Percentiles rank a stretch among this genome's conserved stretches.
These are phyloP conservation scores for Erebia palarica DNA, from an alignment of 2,888 invertebrate species.

Conservation along the genomic window DNA sequence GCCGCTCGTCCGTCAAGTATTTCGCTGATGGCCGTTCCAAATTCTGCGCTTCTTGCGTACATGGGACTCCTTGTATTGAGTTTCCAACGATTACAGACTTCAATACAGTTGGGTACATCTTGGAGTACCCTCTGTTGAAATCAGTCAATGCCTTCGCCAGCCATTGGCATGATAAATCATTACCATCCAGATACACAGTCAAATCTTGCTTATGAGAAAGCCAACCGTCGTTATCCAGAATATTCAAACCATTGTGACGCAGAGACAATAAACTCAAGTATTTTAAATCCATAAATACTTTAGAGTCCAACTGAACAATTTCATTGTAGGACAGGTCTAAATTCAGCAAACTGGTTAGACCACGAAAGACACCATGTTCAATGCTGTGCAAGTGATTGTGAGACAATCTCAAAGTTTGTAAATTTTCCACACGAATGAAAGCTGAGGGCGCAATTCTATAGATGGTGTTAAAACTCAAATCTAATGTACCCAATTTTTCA, in stretches of 20 bases:
- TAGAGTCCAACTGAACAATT: slow-evolving; percentile 60
- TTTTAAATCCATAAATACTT: slow-evolving; percentile 63
- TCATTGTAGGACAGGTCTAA: slow-evolving; percentile 56
- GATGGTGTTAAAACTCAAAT: slow-evolving; percentile 62
- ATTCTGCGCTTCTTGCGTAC: slow-evolving; percentile 46
- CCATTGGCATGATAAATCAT: slow-evolving; percentile 67
- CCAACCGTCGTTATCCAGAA: slow-evolving; percentile 63
- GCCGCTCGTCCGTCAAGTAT: slow-evolving; percentile 57
- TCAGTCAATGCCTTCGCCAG: slow-evolving; percentile 58
- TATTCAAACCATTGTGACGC: slow-evolving; percentile 55
- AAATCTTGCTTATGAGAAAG: slow-evolving; percentile 56
- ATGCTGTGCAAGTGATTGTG: slow-evolving; percentile 56
- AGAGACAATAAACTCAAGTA: slow-evolving; percentile 56
- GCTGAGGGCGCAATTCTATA: slow-evolving; percentile 57
- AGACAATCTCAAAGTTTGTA: slow-evolving; percentile 58
- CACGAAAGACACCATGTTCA: slow-evolving; percentile 64
- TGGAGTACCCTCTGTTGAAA: slow-evolving; percentile 64
- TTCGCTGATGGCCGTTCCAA: slow-evolving; percentile 18
- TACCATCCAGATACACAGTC: slow-evolving; percentile 63
- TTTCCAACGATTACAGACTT: slow-evolving; percentile 41
- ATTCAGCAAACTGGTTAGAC: slow-evolving; percentile 51
- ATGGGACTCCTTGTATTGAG: slow-evolving; percentile 68
- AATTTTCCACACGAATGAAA: slow-evolving; percentile 52
- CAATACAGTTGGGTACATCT: slow-evolving; percentile 57
- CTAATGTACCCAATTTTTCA: slow-evolving; percentile 50